phyloP scores from a whole-genome alignment of 2,797 vertebrate genomes.

The Pachyuromys duprasi region DNA sequence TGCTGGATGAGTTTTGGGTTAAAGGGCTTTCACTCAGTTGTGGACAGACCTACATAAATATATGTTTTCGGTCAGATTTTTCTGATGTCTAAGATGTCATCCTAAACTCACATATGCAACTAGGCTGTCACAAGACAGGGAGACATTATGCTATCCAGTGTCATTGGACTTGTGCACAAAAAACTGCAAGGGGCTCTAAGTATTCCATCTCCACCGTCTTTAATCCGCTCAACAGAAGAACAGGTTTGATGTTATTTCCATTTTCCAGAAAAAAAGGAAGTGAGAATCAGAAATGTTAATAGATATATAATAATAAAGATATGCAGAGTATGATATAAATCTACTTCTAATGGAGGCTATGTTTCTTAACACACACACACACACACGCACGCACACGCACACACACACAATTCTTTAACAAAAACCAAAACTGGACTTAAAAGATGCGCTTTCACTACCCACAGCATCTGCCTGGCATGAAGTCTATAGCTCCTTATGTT shows the following conservation, averaged over 20 bases:
- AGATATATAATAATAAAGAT: not conserved
- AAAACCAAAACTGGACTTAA: constrained; percentile 59
- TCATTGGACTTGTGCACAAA: not conserved
- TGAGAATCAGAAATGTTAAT: not conserved
- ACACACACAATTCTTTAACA: constrained; percentile 12
- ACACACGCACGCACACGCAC: not conserved
- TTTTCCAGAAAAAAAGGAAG: constrained; percentile 38
- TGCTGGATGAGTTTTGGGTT: not conserved
- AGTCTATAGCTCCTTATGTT: not conserved
- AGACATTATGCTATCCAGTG: not conserved
- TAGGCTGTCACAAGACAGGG: not conserved
- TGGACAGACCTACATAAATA: not conserved
- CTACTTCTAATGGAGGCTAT: not conserved
- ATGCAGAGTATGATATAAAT: not conserved
- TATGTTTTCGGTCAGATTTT: not conserved
- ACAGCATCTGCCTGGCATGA: not conserved
- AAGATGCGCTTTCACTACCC: not conserved
- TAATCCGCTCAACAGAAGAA: not conserved
- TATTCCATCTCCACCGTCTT: not conserved
- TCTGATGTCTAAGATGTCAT: not conserved
- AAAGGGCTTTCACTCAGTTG: not conserved
- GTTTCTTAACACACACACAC: not conserved
- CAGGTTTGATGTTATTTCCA: not conserved
- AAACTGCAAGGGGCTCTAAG: not conserved
- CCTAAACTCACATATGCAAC: not conserved